Conservation (phyloP, 2,797 vertebrate species). For the Borostomias antarcticus region DNA sequence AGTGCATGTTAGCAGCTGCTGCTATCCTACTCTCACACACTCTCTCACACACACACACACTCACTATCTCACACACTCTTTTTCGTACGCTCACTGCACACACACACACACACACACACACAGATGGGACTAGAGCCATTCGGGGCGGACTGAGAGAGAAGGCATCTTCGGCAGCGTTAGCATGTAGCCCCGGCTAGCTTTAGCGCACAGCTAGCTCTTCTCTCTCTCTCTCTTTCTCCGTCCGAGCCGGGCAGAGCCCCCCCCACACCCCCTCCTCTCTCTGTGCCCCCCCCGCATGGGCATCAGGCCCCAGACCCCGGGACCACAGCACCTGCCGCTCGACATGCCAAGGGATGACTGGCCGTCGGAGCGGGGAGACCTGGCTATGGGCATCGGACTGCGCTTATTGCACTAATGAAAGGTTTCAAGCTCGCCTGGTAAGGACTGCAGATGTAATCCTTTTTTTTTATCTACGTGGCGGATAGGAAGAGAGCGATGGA, state of each 20-base stretch:
- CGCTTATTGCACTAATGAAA: conserved; percentile 86
- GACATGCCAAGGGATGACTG: conserved; percentile 77
- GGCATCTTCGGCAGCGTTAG: conserved; percentile 13
- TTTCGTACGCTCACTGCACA: background rate
- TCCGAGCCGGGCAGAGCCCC: background rate
- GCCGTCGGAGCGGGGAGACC: conserved; percentile 71
- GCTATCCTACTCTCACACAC: conserved; percentile 8
- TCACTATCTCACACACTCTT: background rate
- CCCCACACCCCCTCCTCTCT: no score
- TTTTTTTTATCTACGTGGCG: background rate
- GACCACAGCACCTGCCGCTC: conserved; percentile 57
- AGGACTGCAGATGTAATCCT: conserved; percentile 44
- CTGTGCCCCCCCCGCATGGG: conserved; percentile 58
- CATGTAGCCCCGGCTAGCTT: background rate
- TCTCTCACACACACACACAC: conserved; percentile 8
- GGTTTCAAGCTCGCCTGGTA: conserved; percentile 93
- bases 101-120: conserved; percentile 14
- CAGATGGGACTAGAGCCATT: conserved; percentile 21
- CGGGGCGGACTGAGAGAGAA: conserved; percentile 11
- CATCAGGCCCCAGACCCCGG: conserved; percentile 40
- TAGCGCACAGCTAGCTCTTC: background rate
- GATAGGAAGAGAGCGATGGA: background rate
- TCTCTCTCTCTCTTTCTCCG: background rate
- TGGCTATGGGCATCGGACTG: conserved; percentile 72
- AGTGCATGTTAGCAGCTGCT: conserved; percentile 24